Evolutionary conservation across 30 jellyfish, hydroid and myxozoan species (phyloP), one percentile per base, ranked within the genome.

Genomic region (Turritopsis rubra): DNA sequence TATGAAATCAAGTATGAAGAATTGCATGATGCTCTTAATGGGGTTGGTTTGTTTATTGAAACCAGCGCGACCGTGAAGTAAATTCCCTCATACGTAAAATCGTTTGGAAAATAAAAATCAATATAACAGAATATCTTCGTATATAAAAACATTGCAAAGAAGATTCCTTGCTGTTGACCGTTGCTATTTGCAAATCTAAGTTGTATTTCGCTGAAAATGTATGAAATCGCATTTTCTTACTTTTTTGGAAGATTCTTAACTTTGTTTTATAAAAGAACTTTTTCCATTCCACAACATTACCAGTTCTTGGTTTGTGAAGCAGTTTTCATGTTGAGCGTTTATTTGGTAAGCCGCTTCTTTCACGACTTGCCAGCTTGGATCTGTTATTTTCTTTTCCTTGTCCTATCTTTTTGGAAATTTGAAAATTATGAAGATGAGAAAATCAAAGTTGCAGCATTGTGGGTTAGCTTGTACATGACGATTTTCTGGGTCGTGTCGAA

Each of bases 391-490:
- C 1, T 26, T 26, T 0, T 0, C 41, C n/a, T 8, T 29, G 71
- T 7, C 65, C n/a, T n/a, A 27, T 0, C 65, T 7, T 30, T 7
- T 18, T 23, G 1, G 27, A 74, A 52, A 18, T 24, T 7, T 16
- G n/a, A 74, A 13, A 16, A 74, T 16, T 74, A n/a, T 29, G 54
- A 52, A 23, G 82, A 74, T 0, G 82, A 74, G 53, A 74, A 74
- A 74, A 74, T 7, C 53, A 74, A 74, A 21, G 72, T 74, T 26
- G 8, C 21, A 21, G 53, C 17, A 13, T n/a, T 74, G 0, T 24
- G 72, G 7, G 60, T 17, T 16, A 0, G 53, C 71, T n/a, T 74
- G 16, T 74, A 30, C 17, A 13, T 23, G 20, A 71, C 65, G 18
- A 74, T 26, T n/a, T 4, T 23, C 41, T 24, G 16, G 7, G 65